Conservation (phyloP, 23 tunicate genomes). For the Corella eumyota region DNA sequence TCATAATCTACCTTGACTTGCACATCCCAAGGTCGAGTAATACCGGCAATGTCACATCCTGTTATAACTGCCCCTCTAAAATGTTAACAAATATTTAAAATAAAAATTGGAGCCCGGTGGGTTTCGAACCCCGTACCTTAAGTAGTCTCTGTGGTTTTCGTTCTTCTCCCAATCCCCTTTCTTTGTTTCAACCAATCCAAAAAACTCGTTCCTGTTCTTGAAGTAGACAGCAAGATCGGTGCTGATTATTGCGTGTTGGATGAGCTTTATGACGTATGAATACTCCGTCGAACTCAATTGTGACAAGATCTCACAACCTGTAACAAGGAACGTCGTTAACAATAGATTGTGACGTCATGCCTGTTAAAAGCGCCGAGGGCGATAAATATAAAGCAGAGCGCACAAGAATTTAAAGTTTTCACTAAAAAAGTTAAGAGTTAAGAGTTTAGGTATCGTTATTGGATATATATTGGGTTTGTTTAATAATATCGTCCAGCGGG, state of each 20-base stretch:
- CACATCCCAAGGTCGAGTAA: slow-evolving; percentile 84
- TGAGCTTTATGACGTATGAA: slow-evolving; percentile 56
- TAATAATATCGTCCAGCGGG: no score
- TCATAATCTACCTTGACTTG: slow-evolving; percentile 91
- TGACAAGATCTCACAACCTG: slow-evolving; percentile 85
- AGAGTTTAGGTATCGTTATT: no score
- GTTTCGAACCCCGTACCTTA: slow-evolving; percentile 28
- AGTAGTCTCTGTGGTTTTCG: slow-evolving; percentile 27
- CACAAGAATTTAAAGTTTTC: no score
- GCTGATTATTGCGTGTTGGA: slow-evolving; percentile 82
- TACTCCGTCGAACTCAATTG: slow-evolving; percentile 68
- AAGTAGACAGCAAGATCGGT: slow-evolving; percentile 90
- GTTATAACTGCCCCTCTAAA: slow-evolving; percentile 76
- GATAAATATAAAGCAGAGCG: no score
- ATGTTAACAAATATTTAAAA: neutral
- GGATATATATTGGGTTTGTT: no score
- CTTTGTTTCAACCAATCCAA: slow-evolving; percentile 23
- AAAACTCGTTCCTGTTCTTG: slow-evolving; percentile 44
- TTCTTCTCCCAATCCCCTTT: slow-evolving; percentile 47
- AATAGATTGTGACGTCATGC: neutral
- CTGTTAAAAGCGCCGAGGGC: no score
- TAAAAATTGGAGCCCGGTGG: neutral
- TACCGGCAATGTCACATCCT: slow-evolving; percentile 92
- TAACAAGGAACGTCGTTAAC: neutral
- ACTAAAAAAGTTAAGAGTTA: no score